Evolutionary conservation across 2,888 invertebrate species (phyloP), one percentile per base, ranked within the genome.

Genomic region (Zootermopsis nevadensis): DNA sequence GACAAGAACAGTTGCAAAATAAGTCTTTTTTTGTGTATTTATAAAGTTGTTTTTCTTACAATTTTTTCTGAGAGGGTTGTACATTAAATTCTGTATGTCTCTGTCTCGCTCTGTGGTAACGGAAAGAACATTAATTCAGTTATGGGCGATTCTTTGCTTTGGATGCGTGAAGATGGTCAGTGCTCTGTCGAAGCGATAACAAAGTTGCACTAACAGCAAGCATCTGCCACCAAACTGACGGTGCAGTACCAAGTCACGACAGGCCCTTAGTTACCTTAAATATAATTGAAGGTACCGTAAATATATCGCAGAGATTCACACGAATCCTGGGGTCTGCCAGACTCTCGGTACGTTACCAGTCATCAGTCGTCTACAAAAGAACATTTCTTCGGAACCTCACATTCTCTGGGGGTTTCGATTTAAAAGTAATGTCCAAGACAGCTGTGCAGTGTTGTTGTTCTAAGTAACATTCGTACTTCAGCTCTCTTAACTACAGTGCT

Each of bases 211-310:
- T 69, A 69, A 33, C 69, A 19, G 74, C n/a, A 33, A 24, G 12
- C 74, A 74, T 74, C 74, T 74, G 74, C 74, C 74, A 38, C 6
- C 69, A 74, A 30, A n/a, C 35, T 74, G 74, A 74, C 74, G 19
- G 74, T 74, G 74, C 74, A n/a, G 15, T 74, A 74, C 38, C n/a
- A 42, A 74, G 74, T 74, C 74, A 74, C 74, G 74, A 69, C 31
- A 22, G 15, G 4, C 66, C 30, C 8, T 27, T n/a, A 66, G 27
- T 66, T 69, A 31, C 33, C 74, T 74, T 24, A 38, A 38, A 74
- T 38, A 38, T 74, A 74, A 74, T 74, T 74, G 74, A 15, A 15
- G 12, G 38, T 74, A 74, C 74, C 74, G 74, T 74, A 74, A 42
- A 74, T 74, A 74, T 38, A 74, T 38, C 38, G 38, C 38, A 38